Evolutionary conservation across 2,113 vertebrate genomes (phyloP).

Genomic region (Shinisaurus crocodilurus): DNA sequence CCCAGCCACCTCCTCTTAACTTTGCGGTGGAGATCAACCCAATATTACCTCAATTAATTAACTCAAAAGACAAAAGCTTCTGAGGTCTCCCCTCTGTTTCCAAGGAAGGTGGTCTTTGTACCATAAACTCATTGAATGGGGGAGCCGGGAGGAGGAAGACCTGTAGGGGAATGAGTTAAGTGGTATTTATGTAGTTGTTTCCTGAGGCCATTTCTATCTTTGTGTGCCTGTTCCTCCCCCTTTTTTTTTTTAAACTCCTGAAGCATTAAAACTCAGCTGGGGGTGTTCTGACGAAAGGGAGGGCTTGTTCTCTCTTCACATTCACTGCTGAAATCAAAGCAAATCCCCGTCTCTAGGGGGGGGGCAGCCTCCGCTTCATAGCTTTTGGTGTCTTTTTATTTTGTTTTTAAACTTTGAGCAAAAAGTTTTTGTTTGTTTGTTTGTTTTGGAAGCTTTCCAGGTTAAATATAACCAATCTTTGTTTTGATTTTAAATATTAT

Average conservation of each 20-base stretch:
- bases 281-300: constrained; percentile 28
- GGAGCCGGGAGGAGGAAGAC: background rate
- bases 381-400: constrained; percentile 27
- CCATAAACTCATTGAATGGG: constrained; percentile 63
- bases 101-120: constrained; percentile 49
- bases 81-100: constrained; percentile 66
- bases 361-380: constrained; percentile 22
- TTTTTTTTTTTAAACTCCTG: background rate
- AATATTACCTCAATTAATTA: constrained; percentile 78
- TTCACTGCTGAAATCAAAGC: constrained; percentile 50
- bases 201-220: constrained; percentile 47
- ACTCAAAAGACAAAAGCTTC: constrained; percentile 69
- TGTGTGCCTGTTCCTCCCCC: constrained; percentile 53
- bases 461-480: constrained; percentile 43
- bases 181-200: constrained; percentile 62
- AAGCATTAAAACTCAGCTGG: constrained; percentile 37
- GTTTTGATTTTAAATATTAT: constrained; percentile 58
- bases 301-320: constrained; percentile 40
- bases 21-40: constrained; percentile 65
- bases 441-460: constrained; percentile 53
- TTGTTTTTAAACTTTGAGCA: constrained; percentile 25
- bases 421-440: background rate
- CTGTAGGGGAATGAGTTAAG: constrained; percentile 44
- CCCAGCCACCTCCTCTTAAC: constrained; percentile 58
- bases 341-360: constrained; percentile 39